These are phyloP conservation scores for Procavia capensis DNA, from an alignment of 2,113 vertebrate species.

Conservation along the genomic window DNA sequence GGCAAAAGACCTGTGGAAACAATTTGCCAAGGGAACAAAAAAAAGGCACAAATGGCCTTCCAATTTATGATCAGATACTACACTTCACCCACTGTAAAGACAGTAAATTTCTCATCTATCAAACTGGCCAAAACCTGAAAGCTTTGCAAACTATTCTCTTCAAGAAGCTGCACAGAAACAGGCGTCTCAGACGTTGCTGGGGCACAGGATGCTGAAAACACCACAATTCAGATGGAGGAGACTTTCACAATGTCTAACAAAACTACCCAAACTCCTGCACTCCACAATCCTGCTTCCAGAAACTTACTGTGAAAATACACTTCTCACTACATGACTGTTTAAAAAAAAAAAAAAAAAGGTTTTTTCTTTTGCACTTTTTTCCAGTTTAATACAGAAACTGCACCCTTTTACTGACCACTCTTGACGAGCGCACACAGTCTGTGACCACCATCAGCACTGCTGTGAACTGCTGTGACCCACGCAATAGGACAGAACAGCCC, in stretches of 20 bases:
- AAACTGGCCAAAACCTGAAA: constrained; percentile 24
- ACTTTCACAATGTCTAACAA: constrained; percentile 21
- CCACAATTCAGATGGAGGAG: neutral
- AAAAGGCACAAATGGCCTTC: neutral
- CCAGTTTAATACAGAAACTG: constrained; percentile 20
- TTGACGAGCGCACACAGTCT: neutral
- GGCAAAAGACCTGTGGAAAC: neutral
- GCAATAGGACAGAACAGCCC: no score
- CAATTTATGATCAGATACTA: constrained; percentile 17
- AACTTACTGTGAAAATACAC: constrained; percentile 12
- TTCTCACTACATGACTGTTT: neutral
- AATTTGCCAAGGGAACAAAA: neutral
- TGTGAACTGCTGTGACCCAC: neutral
- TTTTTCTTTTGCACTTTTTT: neutral
- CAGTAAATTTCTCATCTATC: neutral
- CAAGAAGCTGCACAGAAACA: constrained; percentile 33
- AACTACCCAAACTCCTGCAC: neutral
- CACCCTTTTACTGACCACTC: neutral
- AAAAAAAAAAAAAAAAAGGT: neutral
- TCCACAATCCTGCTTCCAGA: neutral
- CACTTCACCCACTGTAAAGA: neutral
- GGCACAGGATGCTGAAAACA: neutral
- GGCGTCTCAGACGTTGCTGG: neutral
- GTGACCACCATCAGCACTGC: neutral
- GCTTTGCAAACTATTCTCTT: neutral